Conservation (phyloP, 1,140 invertebrate genomes). For the Solenopsis invicta region DNA sequence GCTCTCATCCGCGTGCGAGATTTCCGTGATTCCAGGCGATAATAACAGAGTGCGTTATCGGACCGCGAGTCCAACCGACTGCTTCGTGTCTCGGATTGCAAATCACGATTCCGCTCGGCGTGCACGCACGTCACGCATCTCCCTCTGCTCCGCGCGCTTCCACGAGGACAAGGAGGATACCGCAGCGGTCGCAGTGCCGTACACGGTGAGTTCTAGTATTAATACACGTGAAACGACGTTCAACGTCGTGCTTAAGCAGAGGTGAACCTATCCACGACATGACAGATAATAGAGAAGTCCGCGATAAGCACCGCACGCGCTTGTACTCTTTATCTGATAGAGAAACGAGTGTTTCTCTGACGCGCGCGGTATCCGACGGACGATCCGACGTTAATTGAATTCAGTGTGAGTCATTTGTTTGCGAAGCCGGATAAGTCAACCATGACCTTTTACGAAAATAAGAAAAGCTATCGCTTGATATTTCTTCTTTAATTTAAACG, state of each 20-base stretch:
- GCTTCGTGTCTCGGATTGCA: background rate
- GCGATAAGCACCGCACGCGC: background rate
- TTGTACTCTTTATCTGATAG: background rate
- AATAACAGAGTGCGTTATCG: background rate
- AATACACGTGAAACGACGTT: background rate
- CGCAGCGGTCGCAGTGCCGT: constrained; percentile 15
- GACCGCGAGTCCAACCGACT: background rate
- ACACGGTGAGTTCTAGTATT: background rate
- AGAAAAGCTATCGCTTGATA: background rate
- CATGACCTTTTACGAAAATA: background rate
- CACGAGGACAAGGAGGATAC: background rate
- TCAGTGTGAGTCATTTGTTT: background rate
- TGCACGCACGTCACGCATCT: background rate
- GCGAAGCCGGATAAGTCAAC: background rate
- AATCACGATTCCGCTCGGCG: background rate
- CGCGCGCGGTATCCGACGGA: background rate
- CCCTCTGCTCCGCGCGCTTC: background rate
- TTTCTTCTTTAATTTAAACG: background rate
- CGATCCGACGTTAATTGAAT: background rate
- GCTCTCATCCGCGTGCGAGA: background rate
- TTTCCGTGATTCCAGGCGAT: background rate
- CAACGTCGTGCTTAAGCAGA: background rate
- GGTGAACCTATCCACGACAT: background rate
- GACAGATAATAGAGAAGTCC: background rate
- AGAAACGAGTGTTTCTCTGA: background rate